Evolutionary conservation across 1,140 invertebrate species (phyloP), one percentile per base, ranked within the genome.

Genomic region (Metaphire vulgaris): DNA sequence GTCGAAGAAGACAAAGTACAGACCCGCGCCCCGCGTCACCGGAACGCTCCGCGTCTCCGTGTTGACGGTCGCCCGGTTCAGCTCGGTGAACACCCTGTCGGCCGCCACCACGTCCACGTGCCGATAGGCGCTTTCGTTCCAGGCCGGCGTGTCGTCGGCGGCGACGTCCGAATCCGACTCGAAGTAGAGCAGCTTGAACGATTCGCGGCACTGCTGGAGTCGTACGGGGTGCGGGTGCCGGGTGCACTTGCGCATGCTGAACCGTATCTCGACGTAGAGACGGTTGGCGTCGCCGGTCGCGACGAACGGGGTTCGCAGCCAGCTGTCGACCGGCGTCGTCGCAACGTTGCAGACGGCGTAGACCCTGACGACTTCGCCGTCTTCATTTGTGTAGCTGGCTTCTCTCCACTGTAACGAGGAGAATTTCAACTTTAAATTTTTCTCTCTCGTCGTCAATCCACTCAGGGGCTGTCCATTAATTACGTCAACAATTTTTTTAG

Each of bases 361-460:
- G 69, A 94, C 96, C 80, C 96, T 89, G 93, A 96, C 96, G 85
- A 97, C 97, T 83, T 97, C 96, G 71, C 93, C 93, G 86, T 95
- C 93, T 80, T 96, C 93, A 85, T 96, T 93, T 30, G 94, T 96
- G 85, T 95, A 98, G 64, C 94, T 96, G 84, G 98, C 96, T 86
- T 98, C 96, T 26, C 97, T 91, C 97, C 97, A 99, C 93, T 96
- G 89, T 31, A n/a, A n/a, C n/a, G n/a, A n/a, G n/a, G n/a, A n/a
- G n/a, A n/a, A n/a, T n/a, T n/a, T n/a, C n/a, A n/a, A n/a, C n/a
- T n/a, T n/a, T n/a, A n/a, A n/a, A n/a, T n/a, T n/a, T n/a, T n/a
- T n/a, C n/a, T n/a, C n/a, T n/a, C n/a, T n/a, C n/a, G n/a, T n/a
- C n/a, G n/a, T n/a, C n/a, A n/a, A n/a, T n/a, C n/a, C n/a, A n/a